Base-by-base conservation (phyloP, 2,888 invertebrate species). In the Penaeus monodon region DNA sequence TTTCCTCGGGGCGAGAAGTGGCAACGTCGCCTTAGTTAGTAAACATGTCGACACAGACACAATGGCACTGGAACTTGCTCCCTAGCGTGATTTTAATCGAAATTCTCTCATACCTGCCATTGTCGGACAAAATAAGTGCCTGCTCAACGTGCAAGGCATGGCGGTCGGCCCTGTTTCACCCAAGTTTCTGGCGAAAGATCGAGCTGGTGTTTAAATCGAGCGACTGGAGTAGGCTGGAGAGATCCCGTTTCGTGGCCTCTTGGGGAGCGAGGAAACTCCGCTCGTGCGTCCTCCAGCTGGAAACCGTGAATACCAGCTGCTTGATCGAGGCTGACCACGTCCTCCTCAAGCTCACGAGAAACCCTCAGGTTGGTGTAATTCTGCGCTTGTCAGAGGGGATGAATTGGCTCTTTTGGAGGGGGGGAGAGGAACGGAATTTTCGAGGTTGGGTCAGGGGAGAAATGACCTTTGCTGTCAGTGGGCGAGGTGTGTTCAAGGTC, bases 81-180 rank as follows among this genome's bases (percentile, higher is more conserved):
- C 88, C 88, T 88, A 88, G 86, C 83, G 88, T 88, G 33, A 88
- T 88, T 82, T 88, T 88, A 70, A 88, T 92, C 86, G 92, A 92
- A 91, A 92, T 93, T 90, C 92, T 94, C 91, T 93, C 93, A 90
- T 93, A 93, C 91, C 92, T 94, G 88, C 93, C 93, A 91, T 91
- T 92, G 86, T 91, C 92, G 89, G 94, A 94, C 91, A 93, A 93
- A 91, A 91, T 94, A 57, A 92, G 92, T 90, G 94, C 94, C 89
- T 93, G 94, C 77, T 93, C 93, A 89, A 92, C 93, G 68, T 94
- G 94, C 91, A 93, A 93, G 92, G 92, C 93, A 91, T 94, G 94
- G 94, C 92, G 94, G 86, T 92, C 91, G 90, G 92, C 92, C 90
- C 92, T 93, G 87, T 93, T 93, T 91, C 93, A 93, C 91, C 92